phyloP scores from a whole-genome alignment of 2,888 invertebrate species.

The Dryobotodes eremita region DNA sequence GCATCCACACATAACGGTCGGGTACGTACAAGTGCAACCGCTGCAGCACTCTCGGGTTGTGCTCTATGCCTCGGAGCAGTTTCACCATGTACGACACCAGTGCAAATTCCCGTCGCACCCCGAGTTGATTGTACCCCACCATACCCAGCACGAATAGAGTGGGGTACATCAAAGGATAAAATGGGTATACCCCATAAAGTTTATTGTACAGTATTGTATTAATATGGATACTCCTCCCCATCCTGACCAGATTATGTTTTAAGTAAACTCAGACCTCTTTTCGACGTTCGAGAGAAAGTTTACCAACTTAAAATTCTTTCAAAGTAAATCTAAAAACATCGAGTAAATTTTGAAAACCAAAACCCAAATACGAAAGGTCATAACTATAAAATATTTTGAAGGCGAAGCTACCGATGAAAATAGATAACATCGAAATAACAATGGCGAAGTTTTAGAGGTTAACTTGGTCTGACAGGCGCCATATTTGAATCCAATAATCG shows the following conservation, averaged over 20 bases:
- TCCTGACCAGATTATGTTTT: not conserved
- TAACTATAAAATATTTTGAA: conserved; percentile 38
- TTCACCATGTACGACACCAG: too few relatives aligned
- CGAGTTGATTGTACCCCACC: too few relatives aligned
- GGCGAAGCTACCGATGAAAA: conserved; percentile 25
- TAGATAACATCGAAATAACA: conserved; percentile 47
- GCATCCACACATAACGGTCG: too few relatives aligned
- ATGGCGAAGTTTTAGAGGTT: conserved; percentile 33
- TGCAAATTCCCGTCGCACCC: too few relatives aligned
- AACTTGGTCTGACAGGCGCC: conserved; percentile 19
- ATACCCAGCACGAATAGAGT: too few relatives aligned
- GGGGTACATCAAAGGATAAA: too few relatives aligned
- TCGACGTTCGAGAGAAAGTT: not conserved
- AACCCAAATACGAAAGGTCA: conserved; percentile 24
- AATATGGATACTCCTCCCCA: not conserved
- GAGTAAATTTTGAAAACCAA: conserved; percentile 21
- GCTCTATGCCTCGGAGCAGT: too few relatives aligned
- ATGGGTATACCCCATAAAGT: too few relatives aligned
- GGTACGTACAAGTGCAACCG: too few relatives aligned
- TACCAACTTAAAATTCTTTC: conserved; percentile 34
- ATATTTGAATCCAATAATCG: conserved; percentile 41
- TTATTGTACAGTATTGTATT: too few relatives aligned
- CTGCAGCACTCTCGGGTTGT: too few relatives aligned
- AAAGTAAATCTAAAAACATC: conserved; percentile 13
- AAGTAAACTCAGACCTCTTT: not conserved